phyloP scores from a whole-genome alignment of 1,140 invertebrate species.

The Tetranychus urticae region DNA sequence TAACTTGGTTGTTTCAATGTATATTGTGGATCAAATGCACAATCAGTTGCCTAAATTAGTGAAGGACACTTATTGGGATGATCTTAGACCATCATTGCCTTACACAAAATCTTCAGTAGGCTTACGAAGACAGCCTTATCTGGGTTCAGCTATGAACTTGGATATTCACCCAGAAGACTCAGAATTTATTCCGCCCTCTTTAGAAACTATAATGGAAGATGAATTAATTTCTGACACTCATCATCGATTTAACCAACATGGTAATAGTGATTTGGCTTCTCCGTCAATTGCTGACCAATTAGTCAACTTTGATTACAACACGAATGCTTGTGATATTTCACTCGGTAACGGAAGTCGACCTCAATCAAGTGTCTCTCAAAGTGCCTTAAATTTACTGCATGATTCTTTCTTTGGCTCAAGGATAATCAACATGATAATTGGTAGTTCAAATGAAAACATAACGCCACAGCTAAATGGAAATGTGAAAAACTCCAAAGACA shows the following conservation, averaged over 20 bases:
- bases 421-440: slow-evolving; percentile 12
- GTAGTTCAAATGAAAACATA: slow-evolving; percentile 8
- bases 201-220: slow-evolving; percentile 13
- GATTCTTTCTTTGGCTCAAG: slow-evolving; percentile 7
- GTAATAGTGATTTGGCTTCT: background rate
- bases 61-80: slow-evolving; percentile 24
- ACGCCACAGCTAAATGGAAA: background rate
- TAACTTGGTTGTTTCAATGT: slow-evolving; percentile 10
- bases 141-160: slow-evolving; percentile 16
- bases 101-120: slow-evolving; percentile 16
- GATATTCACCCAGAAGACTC: slow-evolving; percentile 12
- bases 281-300: background rate
- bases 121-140: slow-evolving; percentile 14
- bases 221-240: slow-evolving; percentile 5
- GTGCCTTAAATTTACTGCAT: slow-evolving; percentile 1
- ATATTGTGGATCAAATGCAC: slow-evolving; percentile 14
- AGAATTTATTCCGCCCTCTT: slow-evolving; percentile 12
- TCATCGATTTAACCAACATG: background rate
- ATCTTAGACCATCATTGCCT: slow-evolving; percentile 19
- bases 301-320: background rate
- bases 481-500: background rate
- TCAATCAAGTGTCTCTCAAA: slow-evolving; percentile 1
- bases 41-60: slow-evolving; percentile 11
- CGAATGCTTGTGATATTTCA: background rate
- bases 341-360: slow-evolving; percentile 1